Base-by-base conservation (phyloP, 2,888 invertebrate genomes). In the Ectobius pallidus region DNA sequence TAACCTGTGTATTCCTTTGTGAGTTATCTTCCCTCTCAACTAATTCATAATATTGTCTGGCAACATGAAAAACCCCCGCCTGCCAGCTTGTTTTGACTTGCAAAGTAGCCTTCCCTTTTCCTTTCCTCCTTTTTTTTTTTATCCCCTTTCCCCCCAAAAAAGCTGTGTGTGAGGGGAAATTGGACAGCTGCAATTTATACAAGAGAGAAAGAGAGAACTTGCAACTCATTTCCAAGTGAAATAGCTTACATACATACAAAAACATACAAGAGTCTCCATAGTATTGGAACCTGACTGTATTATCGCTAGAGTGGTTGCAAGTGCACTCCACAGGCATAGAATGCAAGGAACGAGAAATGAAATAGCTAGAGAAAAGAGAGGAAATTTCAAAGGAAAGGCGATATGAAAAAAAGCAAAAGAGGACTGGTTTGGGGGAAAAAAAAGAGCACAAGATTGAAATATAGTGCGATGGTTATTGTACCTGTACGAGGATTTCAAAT, bases 171-270 rank as follows among this genome's bases (percentile, higher is more conserved):
- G 58, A 11, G 58, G 58, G 58, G 58, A 30, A 58, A 30, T 58
- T 58, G 58, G 30, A 58, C 58, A 58, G 58, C 58, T 58, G 58
- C 27, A 58, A 30, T 58, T 58, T 58, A 58, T 58, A 30, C 58
- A 58, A 30, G 20, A 25, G 27, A 22, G 11, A 16, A 14, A 25
- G 27, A 22, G 11, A 52, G n/a, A 52, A 25, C 3, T 3, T 14
- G 22, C 25, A 25, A 7, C 32, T 30, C 25, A 30, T 58, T 58
- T 58, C 27, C 58, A 58, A 58, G 58, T 58, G 58, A 30, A 58
- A 58, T 30, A n/a, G 27, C 22, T 20, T 4, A 18, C 18, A 11
- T 11, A 34, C 34, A 6, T 11, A 34, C 34, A 34, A 6, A 11
- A 34, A 11, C 34, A 34, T 11, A 34, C 34, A 34, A 11, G 11